Evolutionary conservation across 2,113 vertebrate genomes (phyloP), one percentile per base, ranked within the genome.

Genomic region (Mesembrinibis cayennensis): DNA sequence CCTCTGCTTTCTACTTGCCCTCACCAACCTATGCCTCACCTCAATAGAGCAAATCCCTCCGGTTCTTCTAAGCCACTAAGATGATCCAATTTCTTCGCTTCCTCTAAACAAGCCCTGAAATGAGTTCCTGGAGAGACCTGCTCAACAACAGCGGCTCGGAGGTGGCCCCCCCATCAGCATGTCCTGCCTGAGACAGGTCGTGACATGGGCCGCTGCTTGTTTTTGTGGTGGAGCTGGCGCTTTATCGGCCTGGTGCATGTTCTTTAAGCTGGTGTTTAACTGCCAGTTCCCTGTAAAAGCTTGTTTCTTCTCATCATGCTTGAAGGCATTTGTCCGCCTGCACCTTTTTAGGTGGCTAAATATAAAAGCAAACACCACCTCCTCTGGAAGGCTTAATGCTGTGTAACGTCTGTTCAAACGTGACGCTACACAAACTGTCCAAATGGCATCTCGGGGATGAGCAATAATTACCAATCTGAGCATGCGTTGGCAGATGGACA

Each of bases 211-310:
- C 14, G 4, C 63, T 70, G 76, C 76, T 71, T 80, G 71, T 53
- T 86, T 65, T 55, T 47, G 74, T 67, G 92, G 42, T 13, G 32
- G 74, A 76, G 83, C 73, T 26, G 32, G 17, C 32, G 66, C 63
- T 94, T 95, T 94, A 95, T 95, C 59, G 11, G 85, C 87, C 71
- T 49, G 45, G 17, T 85, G 79, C 85, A 53, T n/a, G 70, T 66
- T 81, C 93, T 56, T 62, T 21, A 27, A 67, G 58, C 78, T 36
- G 47, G 8, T 67, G 63, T 62, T 70, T 22, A 95, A 91, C 90
- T 44, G 85, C 82, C 88, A 92, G 70, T 30, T 89, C 93, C 91
- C 21, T 94, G 90, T 76, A 72, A 87, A 86, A 94, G 87, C 97
- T 92, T 90, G 74, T 90, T 95, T 53, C 85, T 95, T 93, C 71